These are phyloP conservation scores for Lacerta bilineata DNA, from an alignment of 2,797 vertebrate genomes.

Conservation along the genomic window DNA sequence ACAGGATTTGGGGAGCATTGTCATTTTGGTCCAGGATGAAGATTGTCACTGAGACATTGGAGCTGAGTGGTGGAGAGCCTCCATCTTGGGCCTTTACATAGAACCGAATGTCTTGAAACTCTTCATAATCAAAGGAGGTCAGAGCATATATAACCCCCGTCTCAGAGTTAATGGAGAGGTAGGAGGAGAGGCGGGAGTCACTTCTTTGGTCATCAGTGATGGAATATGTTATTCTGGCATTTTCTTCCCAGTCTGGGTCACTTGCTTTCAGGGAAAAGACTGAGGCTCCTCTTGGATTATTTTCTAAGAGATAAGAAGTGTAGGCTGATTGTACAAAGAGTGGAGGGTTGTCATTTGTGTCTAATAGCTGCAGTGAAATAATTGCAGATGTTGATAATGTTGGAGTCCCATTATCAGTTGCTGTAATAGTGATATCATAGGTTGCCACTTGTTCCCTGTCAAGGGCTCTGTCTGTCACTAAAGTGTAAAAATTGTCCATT, in stretches of 20 bases:
- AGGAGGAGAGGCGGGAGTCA: conserved; percentile 1
- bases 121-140: conserved; percentile 76
- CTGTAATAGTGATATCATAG: conserved; percentile 11
- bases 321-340: background rate
- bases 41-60: conserved; percentile 54
- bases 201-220: background rate
- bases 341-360: conserved; percentile 39
- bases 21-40: conserved; percentile 71
- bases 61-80: conserved; percentile 59
- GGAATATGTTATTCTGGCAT: conserved; percentile 21
- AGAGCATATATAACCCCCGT: conserved; percentile 80
- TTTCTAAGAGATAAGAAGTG: background rate
- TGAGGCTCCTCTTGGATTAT: conserved; percentile 25
- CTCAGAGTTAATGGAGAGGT: conserved; percentile 64
- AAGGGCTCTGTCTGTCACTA: conserved; percentile 17
- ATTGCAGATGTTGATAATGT: conserved; percentile 1
- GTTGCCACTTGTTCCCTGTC: conserved; percentile 9
- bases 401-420: conserved; percentile 11
- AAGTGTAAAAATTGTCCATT: conserved; percentile 21
- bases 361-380: conserved; percentile 23
- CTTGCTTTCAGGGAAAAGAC: conserved; percentile 14
- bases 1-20: conserved; percentile 61
- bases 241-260: conserved; percentile 27
- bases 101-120: background rate
- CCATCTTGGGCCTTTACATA: conserved; percentile 2